phyloP scores from a whole-genome alignment of 2,888 invertebrate genomes.

The Cephus rjabovi region DNA sequence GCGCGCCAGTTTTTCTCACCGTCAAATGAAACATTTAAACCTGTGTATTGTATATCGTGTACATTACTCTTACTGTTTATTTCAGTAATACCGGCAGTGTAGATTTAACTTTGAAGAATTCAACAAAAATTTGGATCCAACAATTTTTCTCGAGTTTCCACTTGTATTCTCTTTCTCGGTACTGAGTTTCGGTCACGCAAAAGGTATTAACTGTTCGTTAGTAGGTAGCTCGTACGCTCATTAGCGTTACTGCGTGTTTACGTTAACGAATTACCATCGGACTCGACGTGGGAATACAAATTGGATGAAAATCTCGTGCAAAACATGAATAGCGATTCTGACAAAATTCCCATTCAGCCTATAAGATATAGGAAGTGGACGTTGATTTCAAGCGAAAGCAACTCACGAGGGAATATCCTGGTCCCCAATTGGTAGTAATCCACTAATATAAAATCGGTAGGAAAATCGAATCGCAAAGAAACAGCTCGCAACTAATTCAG shows the following conservation, averaged over 20 bases:
- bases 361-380: not conserved
- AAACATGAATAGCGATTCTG: conserved; percentile 8
- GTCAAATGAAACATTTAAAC: no score
- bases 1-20: no score
- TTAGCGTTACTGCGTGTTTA: conserved; percentile 38
- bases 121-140: not conserved
- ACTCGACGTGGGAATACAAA: not conserved
- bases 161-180: not conserved
- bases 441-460: not conserved
- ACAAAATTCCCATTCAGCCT: not conserved
- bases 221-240: conserved; percentile 53
- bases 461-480: not conserved
- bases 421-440: not conserved
- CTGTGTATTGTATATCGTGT: not conserved
- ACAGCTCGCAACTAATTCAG: not conserved
- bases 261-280: not conserved
- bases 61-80: not conserved
- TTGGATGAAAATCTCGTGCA: conserved; percentile 1
- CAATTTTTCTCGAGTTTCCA: not conserved
- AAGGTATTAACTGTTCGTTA: conserved; percentile 59
- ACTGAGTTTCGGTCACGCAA: not conserved
- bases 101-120: not conserved
- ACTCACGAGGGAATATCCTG: not conserved
- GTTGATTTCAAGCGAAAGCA: not conserved
- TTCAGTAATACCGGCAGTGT: not conserved